Base-by-base conservation (phyloP, 1,140 invertebrate species). In the Oscheius sp. region DNA sequence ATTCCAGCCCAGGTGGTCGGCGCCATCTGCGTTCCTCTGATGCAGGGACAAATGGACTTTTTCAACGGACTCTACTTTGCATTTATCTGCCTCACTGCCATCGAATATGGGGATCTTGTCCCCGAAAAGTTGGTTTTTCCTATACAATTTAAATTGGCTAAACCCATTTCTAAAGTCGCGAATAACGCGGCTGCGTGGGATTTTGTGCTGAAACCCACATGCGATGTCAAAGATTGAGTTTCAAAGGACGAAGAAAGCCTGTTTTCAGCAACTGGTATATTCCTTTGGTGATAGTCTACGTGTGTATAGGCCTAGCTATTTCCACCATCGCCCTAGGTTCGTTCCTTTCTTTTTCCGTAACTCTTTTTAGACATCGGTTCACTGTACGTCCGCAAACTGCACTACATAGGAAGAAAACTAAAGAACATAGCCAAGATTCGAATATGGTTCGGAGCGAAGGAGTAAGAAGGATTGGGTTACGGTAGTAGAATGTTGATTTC, bases 21-120 rank as follows among this genome's bases (percentile, higher is more conserved):
- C 0, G 80, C 79, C 20, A 32, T 71, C 18, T 71, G 79, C n/a
- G 78, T 81, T 45, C 74, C 79, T 15, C 69, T 73, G 28, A 46
- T 81, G 58, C 74, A 82, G 38, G 79, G 77, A 23, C 58, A 76
- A 63, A 76, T 82, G 23, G 80, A 82, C 62, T 82, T 82, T 55
- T 70, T 80, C 58, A 82, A 81, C 42, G 80, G 80, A n/a, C 79
- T 82, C 38, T 82, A 82, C 55, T 82, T 80, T 67, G 75, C 80
- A n/a, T 82, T 82, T 59, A 76, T 82, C 31, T 82, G 80, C 62
- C 74, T 82, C n/a, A 82, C 79, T 26, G 80, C 80, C 58, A 82
- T 82, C 62, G 80, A 82, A 74, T 82, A 79, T 71, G 80, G 80
- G 42, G 79, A 78, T 64, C 68, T 83, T 26, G 69, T 82, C n/a